These are phyloP conservation scores for Cettia cetti DNA, from an alignment of 2,113 vertebrate genomes.

Conservation along the genomic window DNA sequence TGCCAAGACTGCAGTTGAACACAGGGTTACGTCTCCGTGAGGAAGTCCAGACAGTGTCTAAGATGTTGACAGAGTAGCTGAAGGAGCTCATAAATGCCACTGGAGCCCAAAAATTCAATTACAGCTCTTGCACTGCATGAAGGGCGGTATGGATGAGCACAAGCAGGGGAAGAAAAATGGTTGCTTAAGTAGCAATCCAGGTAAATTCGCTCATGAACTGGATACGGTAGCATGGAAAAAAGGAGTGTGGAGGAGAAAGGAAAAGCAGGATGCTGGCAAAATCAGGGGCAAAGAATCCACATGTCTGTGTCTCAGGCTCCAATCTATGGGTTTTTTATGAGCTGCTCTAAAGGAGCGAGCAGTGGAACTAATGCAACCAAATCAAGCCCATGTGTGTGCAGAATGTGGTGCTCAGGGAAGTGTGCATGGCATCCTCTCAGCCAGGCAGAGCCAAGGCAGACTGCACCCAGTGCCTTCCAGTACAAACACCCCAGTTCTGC, in stretches of 20 bases:
- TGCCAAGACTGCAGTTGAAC: slow-evolving; percentile 5
- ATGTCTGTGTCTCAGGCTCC: background rate
- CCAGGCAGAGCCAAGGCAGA: background rate
- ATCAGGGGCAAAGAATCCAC: fast-evolving
- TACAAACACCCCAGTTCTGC: background rate
- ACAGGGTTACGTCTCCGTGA: slow-evolving; percentile 3
- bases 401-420: background rate
- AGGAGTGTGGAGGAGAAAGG: background rate
- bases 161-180: slow-evolving; percentile 5
- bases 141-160: background rate
- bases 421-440: background rate
- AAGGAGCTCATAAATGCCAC: slow-evolving; percentile 51
- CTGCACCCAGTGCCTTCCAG: background rate
- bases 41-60: slow-evolving; percentile 39
- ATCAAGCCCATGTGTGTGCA: background rate
- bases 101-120: slow-evolving; percentile 52
- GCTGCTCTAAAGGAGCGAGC: background rate
- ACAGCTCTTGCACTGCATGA: background rate
- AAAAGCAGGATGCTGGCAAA: background rate
- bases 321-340: background rate
- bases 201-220: background rate
- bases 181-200: background rate
- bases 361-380: slow-evolving; percentile 7
- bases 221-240: background rate
- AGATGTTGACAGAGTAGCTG: slow-evolving; percentile 37